Conservation (phyloP, 2,888 invertebrate genomes). For the Reticulitermes lucifugus region DNA sequence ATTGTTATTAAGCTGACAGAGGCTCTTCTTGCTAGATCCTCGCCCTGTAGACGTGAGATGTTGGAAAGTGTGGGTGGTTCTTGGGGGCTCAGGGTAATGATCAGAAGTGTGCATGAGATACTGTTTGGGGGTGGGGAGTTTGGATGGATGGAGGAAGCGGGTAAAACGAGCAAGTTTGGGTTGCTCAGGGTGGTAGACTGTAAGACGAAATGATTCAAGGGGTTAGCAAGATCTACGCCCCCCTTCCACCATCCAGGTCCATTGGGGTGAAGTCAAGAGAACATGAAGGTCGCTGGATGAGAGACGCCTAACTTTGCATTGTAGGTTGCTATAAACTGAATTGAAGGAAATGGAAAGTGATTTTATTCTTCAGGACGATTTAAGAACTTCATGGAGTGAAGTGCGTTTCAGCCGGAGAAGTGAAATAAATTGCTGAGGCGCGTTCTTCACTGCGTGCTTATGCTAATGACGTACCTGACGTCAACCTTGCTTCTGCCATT, state of each 20-base stretch:
- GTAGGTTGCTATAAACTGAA: constrained; percentile 36
- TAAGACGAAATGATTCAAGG: constrained; percentile 38
- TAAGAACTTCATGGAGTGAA: constrained; percentile 21
- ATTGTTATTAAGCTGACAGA: constrained; percentile 51
- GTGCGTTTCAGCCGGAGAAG: not conserved
- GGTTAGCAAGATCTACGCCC: constrained; percentile 22
- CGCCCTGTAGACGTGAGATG: constrained; percentile 5
- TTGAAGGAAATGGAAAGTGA: constrained; percentile 34
- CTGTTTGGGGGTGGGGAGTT: not conserved
- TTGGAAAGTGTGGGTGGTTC: not conserved
- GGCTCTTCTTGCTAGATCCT: constrained; percentile 34
- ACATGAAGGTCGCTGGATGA: constrained; percentile 1
- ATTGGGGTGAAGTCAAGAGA: constrained; percentile 12
- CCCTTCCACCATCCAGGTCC: not conserved
- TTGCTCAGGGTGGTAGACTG: constrained; percentile 18
- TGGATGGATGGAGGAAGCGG: not conserved
- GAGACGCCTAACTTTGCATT: not conserved
- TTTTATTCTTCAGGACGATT: constrained; percentile 25
- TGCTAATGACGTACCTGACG: not conserved
- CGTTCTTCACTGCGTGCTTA: not conserved
- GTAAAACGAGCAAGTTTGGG: constrained; percentile 32
- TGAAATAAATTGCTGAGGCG: not conserved
- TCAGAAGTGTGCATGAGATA: constrained; percentile 48
- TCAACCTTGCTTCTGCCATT: not conserved
- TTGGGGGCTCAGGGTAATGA: constrained; percentile 38